Conservation (phyloP, 2,888 invertebrate genomes). For the Corythucha ciliata region DNA sequence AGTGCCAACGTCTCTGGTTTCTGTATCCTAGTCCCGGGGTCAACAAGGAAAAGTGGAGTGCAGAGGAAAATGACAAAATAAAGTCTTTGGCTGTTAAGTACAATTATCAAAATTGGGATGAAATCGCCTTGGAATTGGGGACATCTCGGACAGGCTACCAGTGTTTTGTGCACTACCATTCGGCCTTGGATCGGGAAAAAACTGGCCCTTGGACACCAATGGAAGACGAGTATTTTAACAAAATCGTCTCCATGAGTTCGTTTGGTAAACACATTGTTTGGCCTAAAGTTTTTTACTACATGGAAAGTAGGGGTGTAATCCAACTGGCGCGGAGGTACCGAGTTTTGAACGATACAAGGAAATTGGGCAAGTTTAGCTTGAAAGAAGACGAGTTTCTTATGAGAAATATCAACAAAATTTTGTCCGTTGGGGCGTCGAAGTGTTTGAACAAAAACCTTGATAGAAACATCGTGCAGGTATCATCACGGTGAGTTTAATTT, state of each 20-base stretch:
- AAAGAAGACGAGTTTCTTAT: too few species aligned
- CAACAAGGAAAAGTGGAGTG: constrained; percentile 17
- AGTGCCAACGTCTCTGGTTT: constrained; percentile 19
- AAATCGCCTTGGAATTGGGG: constrained; percentile 14
- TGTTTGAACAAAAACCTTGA: too few species aligned
- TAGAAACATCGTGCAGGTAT: too few species aligned
- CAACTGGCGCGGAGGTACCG: too few species aligned
- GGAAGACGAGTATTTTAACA: constrained; percentile 11
- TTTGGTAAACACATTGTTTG: constrained; percentile 14
- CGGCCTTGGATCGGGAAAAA: neutral
- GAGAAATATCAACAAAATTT: too few species aligned
- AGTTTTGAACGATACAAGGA: too few species aligned
- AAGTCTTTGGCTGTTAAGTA: constrained; percentile 8
- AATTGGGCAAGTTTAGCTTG: too few species aligned
- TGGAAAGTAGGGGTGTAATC: too few species aligned
- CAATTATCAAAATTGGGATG: constrained; percentile 20
- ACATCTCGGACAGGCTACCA: constrained; percentile 14
- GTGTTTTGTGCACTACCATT: constrained; percentile 11
- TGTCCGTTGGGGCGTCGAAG: too few species aligned
- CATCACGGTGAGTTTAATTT: too few species aligned
- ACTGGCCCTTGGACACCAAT: constrained; percentile 14
- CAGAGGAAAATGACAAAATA: constrained; percentile 12
- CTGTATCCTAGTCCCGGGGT: constrained; percentile 10
- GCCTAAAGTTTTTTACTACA: constrained; percentile 17
- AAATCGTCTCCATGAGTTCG: constrained; percentile 13